These are phyloP conservation scores for Cyclophora punctaria DNA, from an alignment of 2,888 invertebrate species.

Conservation along the genomic window DNA sequence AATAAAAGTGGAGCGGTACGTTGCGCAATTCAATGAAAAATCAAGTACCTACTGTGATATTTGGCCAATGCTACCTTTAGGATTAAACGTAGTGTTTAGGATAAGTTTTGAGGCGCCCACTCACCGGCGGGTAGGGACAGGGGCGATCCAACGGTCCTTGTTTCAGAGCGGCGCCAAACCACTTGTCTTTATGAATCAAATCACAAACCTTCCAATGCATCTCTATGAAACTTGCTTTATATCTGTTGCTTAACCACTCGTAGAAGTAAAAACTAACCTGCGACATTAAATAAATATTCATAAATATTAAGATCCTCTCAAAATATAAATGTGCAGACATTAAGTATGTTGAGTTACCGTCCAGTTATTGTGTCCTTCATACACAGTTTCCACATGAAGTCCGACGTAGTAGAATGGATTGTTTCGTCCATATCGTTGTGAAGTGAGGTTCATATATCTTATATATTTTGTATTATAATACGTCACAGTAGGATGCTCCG, in stretches of 20 bases:
- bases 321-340: not conserved
- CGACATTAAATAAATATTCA: not conserved
- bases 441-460: not conserved
- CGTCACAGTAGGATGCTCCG: conserved; percentile 6
- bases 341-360: conserved; percentile 15
- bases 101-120: conserved; percentile 2
- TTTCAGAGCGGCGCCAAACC: conserved; percentile 24
- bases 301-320: not conserved
- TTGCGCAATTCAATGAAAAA: too few relatives aligned
- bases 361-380: conserved; percentile 5
- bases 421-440: conserved; percentile 3
- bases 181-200: conserved; percentile 24
- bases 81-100: too few relatives aligned
- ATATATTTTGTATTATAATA: conserved; percentile 3
- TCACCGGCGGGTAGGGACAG: conserved; percentile 22
- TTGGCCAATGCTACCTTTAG: too few relatives aligned
- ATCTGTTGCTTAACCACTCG: conserved; percentile 26
- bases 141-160: conserved; percentile 8
- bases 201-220: conserved; percentile 27
- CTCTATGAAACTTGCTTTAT: conserved; percentile 30
- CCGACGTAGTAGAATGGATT: conserved; percentile 11
- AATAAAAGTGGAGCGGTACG: too few relatives aligned
- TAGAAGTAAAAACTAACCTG: conserved; percentile 27
- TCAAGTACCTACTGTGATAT: too few relatives aligned
- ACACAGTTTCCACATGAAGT: not conserved